phyloP scores from a whole-genome alignment of 92 coral and sea anemone species.

The Micromussa lordhowensis region DNA sequence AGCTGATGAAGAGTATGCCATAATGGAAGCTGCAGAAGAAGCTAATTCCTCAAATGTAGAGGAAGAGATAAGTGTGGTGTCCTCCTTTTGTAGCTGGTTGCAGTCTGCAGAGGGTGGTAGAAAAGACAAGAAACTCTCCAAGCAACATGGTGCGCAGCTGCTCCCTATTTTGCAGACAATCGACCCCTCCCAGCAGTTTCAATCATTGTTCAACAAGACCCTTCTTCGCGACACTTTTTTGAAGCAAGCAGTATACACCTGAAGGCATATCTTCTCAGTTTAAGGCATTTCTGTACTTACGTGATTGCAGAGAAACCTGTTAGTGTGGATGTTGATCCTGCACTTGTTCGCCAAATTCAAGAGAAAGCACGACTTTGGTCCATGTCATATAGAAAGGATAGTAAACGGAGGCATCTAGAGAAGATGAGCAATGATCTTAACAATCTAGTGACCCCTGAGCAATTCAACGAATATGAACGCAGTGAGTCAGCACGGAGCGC shows the following conservation, averaged over 20 bases:
- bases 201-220: conserved; percentile 11
- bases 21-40: conserved; percentile 30
- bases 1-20: not conserved
- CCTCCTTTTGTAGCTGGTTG: conserved; percentile 44
- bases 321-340: too few species aligned
- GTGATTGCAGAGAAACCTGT: too few species aligned
- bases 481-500: too few species aligned
- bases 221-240: conserved; percentile 26
- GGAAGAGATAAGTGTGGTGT: not conserved
- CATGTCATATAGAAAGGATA: too few species aligned
- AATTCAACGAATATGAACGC: too few species aligned
- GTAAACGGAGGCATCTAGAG: too few species aligned
- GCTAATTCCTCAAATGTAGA: conserved; percentile 3
- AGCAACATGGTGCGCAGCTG: conserved; percentile 49
- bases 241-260: not conserved
- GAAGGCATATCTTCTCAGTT: too few species aligned
- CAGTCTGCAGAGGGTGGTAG: conserved; percentile 60
- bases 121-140: conserved; percentile 37
- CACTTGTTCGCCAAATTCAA: too few species aligned
- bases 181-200: conserved; percentile 9
- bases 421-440: too few species aligned
- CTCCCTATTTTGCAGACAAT: conserved; percentile 13
- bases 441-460: too few species aligned
- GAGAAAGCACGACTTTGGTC: too few species aligned
- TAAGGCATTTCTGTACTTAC: too few species aligned